These are phyloP conservation scores for Sander vitreus DNA, from an alignment of 2,113 vertebrate genomes.

Conservation along the genomic window DNA sequence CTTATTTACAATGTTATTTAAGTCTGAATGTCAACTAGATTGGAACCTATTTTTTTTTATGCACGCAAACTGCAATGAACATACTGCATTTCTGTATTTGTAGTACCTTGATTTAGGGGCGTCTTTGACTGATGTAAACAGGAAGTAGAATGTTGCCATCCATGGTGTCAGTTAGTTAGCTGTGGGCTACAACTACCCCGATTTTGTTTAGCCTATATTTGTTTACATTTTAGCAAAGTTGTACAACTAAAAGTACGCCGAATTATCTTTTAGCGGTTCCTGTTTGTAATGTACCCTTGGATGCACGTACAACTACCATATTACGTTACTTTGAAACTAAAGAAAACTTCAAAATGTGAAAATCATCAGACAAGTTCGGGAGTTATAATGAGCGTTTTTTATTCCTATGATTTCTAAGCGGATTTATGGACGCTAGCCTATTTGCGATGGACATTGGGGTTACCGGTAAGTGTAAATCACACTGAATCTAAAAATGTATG, in stretches of 20 bases:
- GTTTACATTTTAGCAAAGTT: neutral
- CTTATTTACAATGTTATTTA: too few species aligned
- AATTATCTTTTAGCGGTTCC: neutral
- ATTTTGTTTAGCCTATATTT: neutral
- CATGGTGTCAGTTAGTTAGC: neutral
- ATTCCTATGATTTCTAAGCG: neutral
- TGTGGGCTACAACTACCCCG: neutral
- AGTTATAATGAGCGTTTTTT: neutral
- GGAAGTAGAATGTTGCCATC: neutral
- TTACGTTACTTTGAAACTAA: neutral
- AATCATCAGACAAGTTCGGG: neutral
- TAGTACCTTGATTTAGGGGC: neutral
- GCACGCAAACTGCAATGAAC: neutral
- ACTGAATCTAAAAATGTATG: neutral
- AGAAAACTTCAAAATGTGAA: neutral
- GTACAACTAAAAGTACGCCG: neutral
- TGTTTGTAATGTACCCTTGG: neutral
- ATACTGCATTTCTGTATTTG: neutral
- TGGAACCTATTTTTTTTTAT: neutral
- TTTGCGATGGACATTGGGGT: too few species aligned
- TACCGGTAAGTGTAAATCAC: neutral
- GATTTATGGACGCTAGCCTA: neutral
- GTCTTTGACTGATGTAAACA: neutral
- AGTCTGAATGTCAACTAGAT: neutral
- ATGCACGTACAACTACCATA: neutral